Conservation (phyloP, 2,888 invertebrate genomes). For the Patella depressa region DNA sequence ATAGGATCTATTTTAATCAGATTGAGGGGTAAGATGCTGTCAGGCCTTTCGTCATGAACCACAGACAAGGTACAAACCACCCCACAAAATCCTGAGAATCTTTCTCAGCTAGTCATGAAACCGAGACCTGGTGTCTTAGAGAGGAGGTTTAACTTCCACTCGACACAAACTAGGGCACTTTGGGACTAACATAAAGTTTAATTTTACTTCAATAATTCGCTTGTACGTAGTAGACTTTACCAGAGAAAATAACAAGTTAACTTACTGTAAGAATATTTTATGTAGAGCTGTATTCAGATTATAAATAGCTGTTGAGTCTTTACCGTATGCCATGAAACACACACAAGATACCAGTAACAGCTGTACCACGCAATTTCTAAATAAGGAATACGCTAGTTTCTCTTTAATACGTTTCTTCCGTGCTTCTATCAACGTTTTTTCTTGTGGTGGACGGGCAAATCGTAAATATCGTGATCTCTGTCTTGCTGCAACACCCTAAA, state of each 20-base stretch:
- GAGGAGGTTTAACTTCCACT: no score
- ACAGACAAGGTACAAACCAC: no score
- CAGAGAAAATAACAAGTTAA: not conserved
- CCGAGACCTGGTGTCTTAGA: no score
- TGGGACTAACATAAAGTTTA: no score
- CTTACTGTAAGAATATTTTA: constrained; percentile 44
- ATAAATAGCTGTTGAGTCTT: constrained; percentile 47
- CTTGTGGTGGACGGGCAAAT: constrained; percentile 69
- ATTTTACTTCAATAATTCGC: no score
- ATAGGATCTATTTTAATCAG: no score
- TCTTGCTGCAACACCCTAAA: constrained; percentile 66
- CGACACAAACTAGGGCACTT: no score
- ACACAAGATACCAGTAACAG: constrained; percentile 53
- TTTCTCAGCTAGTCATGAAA: no score
- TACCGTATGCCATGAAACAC: constrained; percentile 64
- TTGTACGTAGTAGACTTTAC: no score
- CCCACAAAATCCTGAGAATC: no score
- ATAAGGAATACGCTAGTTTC: constrained; percentile 54
- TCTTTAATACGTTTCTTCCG: constrained; percentile 67
- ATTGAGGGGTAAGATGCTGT: no score
- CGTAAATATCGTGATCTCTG: constrained; percentile 68
- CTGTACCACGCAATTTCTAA: constrained; percentile 47
- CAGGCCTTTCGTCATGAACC: no score
- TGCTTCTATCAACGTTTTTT: constrained; percentile 67
- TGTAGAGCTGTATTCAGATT: constrained; percentile 59